These are phyloP conservation scores for Acanthoscelides obtectus DNA, from an alignment of 2,888 invertebrate genomes.

Conservation along the genomic window DNA sequence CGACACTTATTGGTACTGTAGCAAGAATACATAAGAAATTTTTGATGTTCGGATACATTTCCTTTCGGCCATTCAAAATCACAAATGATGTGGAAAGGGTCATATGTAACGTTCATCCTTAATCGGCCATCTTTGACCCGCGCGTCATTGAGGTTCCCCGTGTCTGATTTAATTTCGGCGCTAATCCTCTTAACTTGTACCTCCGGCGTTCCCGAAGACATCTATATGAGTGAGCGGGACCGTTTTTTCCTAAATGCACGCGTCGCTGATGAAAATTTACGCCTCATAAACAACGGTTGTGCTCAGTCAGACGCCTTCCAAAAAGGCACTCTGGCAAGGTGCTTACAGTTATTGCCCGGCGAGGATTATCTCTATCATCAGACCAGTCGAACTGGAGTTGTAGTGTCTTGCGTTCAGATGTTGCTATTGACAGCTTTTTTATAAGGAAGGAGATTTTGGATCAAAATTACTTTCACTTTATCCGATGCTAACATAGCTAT, in stretches of 20 bases:
- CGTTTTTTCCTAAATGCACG: neutral
- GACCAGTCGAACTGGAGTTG: neutral
- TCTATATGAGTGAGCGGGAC: neutral
- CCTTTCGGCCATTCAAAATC: too few relatives aligned
- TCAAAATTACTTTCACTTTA: too few relatives aligned
- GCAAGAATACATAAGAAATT: too few relatives aligned
- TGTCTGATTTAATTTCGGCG: neutral
- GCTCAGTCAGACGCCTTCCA: neutral
- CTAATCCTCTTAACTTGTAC: neutral
- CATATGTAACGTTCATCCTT: too few relatives aligned
- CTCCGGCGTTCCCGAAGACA: neutral
- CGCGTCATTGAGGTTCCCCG: neutral
- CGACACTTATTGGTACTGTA: too few relatives aligned
- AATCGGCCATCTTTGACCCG: neutral
- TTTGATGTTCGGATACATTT: too few relatives aligned
- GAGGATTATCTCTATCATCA: neutral
- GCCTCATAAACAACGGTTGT: neutral
- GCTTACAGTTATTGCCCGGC: neutral
- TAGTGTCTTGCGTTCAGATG: too few relatives aligned
- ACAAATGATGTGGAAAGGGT: too few relatives aligned
- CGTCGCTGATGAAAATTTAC: neutral
- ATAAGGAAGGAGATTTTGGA: too few relatives aligned
- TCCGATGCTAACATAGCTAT: too few relatives aligned
- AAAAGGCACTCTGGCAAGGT: neutral
- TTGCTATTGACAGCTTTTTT: too few relatives aligned